Evolutionary conservation across 2,797 vertebrate species (phyloP).

Genomic region (Alca torda): DNA sequence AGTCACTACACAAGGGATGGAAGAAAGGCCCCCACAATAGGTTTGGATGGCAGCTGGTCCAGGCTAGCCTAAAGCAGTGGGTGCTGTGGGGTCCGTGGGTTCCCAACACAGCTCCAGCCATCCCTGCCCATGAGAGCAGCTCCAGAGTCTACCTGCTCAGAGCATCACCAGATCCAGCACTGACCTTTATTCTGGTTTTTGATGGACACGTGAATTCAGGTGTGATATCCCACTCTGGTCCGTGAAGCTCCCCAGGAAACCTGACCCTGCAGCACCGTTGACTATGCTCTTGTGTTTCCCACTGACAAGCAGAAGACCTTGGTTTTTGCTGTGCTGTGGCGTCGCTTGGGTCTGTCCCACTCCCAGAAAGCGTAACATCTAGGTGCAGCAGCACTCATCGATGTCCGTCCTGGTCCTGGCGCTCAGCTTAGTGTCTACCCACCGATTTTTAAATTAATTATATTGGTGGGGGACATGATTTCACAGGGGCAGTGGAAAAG

Average conservation of each 20-base stretch:
- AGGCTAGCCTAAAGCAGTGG: neutral
- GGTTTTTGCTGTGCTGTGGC: neutral
- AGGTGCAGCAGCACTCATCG: neutral
- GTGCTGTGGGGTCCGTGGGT: neutral
- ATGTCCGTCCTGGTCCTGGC: neutral
- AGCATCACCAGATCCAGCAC: neutral
- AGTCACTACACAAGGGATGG: neutral
- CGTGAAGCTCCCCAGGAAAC: neutral
- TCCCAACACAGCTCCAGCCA: neutral
- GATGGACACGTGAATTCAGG: neutral
- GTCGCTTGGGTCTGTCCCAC: neutral
- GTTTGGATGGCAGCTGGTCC: neutral
- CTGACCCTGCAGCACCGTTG: neutral
- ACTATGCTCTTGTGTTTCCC: neutral
- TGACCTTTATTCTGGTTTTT: neutral
- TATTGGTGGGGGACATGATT: neutral
- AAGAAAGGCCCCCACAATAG: neutral
- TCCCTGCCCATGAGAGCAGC: neutral
- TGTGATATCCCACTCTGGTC: neutral
- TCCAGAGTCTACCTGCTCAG: neutral
- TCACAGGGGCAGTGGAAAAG: neutral
- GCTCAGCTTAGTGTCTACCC: neutral
- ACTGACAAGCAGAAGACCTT: neutral
- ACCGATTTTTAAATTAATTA: neutral
- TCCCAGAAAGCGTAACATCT: neutral